These are phyloP conservation scores for Chalcis sispes DNA, from an alignment of 2,888 invertebrate genomes.

Conservation along the genomic window DNA sequence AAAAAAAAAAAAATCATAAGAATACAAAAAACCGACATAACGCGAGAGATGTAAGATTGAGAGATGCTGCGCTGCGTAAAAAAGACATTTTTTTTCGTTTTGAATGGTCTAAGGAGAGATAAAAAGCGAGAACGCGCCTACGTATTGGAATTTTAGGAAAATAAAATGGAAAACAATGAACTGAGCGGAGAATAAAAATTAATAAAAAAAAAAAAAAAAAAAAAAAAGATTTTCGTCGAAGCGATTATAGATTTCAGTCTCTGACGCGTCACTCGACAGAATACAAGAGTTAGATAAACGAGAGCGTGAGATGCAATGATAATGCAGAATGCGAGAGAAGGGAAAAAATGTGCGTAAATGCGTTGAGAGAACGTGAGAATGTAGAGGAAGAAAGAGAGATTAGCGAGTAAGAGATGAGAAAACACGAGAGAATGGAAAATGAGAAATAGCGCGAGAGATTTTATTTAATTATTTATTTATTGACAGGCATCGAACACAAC, in stretches of 20 bases:
- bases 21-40: constrained; percentile 23
- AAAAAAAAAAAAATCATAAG: constrained; percentile 41
- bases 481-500: constrained; percentile 68
- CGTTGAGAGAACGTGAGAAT: background rate
- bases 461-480: constrained; percentile 76
- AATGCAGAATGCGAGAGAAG: background rate
- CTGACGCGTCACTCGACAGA: constrained; percentile 67
- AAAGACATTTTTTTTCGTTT: constrained; percentile 36
- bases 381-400: constrained; percentile 56
- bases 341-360: background rate
- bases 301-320: background rate
- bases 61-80: constrained; percentile 66
- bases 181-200: constrained; percentile 61
- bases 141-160: constrained; percentile 63
- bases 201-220: constrained; percentile 53
- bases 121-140: constrained; percentile 48
- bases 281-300: constrained; percentile 50
- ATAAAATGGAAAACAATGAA: constrained; percentile 56
- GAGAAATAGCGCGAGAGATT: constrained; percentile 1
- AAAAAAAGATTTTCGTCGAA: constrained; percentile 10
- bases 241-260: constrained; percentile 60
- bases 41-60: constrained; percentile 50
- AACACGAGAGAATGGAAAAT: too few relatives aligned
- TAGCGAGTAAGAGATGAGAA: too few relatives aligned
- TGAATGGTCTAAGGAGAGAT: too few relatives aligned